A percentile compares a stretch with the other conserved stretches of the same genome.
Conservation (phyloP, 2,113 vertebrate species). For the Vulpes lagopus region DNA sequence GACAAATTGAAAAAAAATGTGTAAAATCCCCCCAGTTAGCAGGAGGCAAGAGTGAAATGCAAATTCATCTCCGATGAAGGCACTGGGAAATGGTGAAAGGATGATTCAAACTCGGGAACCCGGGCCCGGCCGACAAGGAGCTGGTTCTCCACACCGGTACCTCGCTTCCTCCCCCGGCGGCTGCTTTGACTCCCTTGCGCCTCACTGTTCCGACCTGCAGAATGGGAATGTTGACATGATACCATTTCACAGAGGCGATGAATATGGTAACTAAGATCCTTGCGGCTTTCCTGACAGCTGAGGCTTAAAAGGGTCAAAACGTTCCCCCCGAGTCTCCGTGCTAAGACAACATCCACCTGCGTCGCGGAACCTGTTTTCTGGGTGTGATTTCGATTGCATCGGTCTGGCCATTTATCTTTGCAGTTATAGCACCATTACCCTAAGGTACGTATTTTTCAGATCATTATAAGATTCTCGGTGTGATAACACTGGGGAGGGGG, state of each 20-base stretch:
- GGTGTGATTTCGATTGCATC: slow-evolving; percentile 34
- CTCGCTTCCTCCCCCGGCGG: not conserved
- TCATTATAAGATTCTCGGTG: slow-evolving; percentile 83
- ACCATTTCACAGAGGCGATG: not conserved
- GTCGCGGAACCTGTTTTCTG: not conserved
- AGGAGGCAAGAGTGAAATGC: not conserved
- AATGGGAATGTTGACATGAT: not conserved
- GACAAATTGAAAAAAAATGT: not conserved
- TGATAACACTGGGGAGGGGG: slow-evolving; percentile 66
- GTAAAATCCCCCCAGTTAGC: not conserved
- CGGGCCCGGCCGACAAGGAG: not conserved
- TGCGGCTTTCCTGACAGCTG: slow-evolving; percentile 23
- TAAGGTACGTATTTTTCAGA: slow-evolving; percentile 79
- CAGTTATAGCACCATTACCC: slow-evolving; percentile 55
- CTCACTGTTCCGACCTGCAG: slow-evolving; percentile 8
- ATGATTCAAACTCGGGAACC: not conserved
- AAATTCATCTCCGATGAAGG: not conserved
- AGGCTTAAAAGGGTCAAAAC: slow-evolving; percentile 30
- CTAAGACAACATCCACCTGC: slow-evolving; percentile 34
- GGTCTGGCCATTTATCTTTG: slow-evolving; percentile 71
- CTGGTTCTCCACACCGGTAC: not conserved
- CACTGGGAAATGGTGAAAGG: not conserved
- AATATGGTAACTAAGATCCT: not conserved
- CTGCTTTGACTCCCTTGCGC: not conserved
- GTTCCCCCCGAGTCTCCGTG: not conserved